Evolutionary conservation across 2,797 vertebrate species (phyloP), one percentile per base, ranked within the genome.

Genomic region (Limnodromus scolopaceus): DNA sequence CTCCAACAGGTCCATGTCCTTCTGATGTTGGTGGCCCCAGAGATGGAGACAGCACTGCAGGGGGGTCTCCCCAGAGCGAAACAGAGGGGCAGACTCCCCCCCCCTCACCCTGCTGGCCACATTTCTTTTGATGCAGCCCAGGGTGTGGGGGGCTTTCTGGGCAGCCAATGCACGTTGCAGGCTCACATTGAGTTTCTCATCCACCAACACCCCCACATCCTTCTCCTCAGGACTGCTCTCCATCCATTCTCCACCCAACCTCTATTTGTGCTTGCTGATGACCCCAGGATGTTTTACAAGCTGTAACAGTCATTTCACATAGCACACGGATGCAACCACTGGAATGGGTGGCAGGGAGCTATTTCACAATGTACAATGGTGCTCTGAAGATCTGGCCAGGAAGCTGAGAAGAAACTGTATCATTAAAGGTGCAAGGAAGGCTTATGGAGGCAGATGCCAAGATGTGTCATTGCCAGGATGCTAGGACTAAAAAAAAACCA

Each of bases 391-490:
- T n/a, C 54, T 2, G 2, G 28, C 45, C 79, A 82, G 71, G 83
- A 87, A 78, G 63, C 20, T 17, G 19, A 79, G 83, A 74, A 53
- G 70, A 90, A 75, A 49, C 24, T 16, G 43, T 19, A 34, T 13
- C 82, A 71, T 51, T 92, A 85, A 66, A 82, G 63, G 70, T 68
- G 71, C 79, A 92, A 85, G 64, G 76, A 83, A 85, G 68, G 63
- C 43, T 82, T 27, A 51, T 1, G 19, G 71, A 83, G 66, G 60
- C 68, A 91, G 80, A 78, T 55, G 80, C 66, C 45, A 51, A 75
- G 68, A 76, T 69, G 89, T 87, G 80, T 76, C 87, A 90, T 51
- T 83, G 72, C 89, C 84, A 80, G 86, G 54, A 71, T 75, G 68
- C 48, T 32, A 74, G 57, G 53, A 79, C 53, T 63, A 10, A 61